A percentile compares a stretch with the other conserved stretches of the same genome.
Conservation (phyloP, 1,140 invertebrate species). For the Drosophila eugracilis region DNA sequence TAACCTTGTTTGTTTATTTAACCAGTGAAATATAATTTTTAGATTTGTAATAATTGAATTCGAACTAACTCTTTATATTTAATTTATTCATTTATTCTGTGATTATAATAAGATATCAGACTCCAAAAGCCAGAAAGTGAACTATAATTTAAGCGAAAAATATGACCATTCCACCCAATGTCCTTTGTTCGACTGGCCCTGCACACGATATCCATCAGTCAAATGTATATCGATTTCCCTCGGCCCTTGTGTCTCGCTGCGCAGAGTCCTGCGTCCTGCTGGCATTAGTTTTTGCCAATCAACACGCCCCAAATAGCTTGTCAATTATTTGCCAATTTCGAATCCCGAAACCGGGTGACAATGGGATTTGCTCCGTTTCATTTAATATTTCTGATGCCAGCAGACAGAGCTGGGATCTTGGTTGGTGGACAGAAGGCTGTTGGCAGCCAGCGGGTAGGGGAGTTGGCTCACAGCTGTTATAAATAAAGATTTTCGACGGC, state of each 20-base stretch:
- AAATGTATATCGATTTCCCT: slow-evolving; percentile 75
- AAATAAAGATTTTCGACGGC: slow-evolving; percentile 73
- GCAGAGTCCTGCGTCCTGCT: slow-evolving; percentile 31
- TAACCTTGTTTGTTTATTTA: too few species aligned
- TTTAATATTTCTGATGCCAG: slow-evolving; percentile 68
- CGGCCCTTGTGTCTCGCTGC: slow-evolving; percentile 13
- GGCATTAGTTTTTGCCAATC: slow-evolving; percentile 81
- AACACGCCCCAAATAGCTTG: slow-evolving; percentile 80
- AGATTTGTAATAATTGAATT: too few species aligned
- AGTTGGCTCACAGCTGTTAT: slow-evolving; percentile 67
- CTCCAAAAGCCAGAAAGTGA: background rate
- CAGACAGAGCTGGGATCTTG: slow-evolving; percentile 34
- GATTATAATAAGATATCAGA: too few species aligned
- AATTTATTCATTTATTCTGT: background rate
- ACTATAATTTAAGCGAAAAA: background rate
- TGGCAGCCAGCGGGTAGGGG: background rate
- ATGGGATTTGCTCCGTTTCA: slow-evolving; percentile 79
- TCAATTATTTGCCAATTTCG: slow-evolving; percentile 82
- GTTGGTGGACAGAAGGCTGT: background rate
- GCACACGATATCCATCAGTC: slow-evolving; percentile 71
- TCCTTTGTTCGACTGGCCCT: slow-evolving; percentile 30
- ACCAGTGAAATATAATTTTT: too few species aligned
- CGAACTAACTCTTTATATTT: background rate
- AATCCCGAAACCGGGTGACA: slow-evolving; percentile 70
- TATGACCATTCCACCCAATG: background rate